These are phyloP conservation scores for Cydia pomonella DNA, from an alignment of 1,140 invertebrate species.

Conservation along the genomic window DNA sequence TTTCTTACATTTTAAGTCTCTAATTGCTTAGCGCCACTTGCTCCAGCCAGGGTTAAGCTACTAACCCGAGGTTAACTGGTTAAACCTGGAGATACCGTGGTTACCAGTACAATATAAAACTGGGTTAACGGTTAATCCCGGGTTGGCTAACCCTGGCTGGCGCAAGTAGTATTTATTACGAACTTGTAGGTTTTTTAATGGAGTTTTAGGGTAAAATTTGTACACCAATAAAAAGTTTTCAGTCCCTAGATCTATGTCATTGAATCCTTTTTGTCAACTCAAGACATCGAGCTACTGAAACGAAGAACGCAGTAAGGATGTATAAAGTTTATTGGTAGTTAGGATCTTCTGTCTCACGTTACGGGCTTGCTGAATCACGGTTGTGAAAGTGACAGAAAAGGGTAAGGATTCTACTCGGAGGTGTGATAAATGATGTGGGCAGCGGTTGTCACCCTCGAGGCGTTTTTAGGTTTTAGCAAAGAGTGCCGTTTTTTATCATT, in stretches of 20 bases:
- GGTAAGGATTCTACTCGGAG: slow-evolving; percentile 12
- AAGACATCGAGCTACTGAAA: background rate
- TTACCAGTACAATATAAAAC: no score
- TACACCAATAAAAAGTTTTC: background rate
- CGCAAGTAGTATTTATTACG: no score
- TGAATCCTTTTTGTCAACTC: background rate
- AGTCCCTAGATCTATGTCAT: background rate
- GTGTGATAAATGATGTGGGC: slow-evolving; percentile 4
- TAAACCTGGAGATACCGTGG: no score
- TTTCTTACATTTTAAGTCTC: no score
- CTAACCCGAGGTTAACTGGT: no score
- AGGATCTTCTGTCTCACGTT: background rate
- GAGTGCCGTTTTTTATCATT: background rate
- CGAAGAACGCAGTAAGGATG: background rate
- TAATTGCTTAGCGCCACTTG: no score
- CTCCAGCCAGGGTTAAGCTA: no score
- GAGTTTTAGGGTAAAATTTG: no score
- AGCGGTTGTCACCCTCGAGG: background rate
- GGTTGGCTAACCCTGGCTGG: no score
- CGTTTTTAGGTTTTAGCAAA: background rate
- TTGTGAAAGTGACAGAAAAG: slow-evolving; percentile 32
- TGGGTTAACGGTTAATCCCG: no score
- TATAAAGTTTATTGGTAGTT: background rate
- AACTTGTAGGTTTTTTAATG: no score
- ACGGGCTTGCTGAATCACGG: background rate